Conservation (phyloP, 2,797 vertebrate genomes). For the Chiroxiphia lanceolata region DNA sequence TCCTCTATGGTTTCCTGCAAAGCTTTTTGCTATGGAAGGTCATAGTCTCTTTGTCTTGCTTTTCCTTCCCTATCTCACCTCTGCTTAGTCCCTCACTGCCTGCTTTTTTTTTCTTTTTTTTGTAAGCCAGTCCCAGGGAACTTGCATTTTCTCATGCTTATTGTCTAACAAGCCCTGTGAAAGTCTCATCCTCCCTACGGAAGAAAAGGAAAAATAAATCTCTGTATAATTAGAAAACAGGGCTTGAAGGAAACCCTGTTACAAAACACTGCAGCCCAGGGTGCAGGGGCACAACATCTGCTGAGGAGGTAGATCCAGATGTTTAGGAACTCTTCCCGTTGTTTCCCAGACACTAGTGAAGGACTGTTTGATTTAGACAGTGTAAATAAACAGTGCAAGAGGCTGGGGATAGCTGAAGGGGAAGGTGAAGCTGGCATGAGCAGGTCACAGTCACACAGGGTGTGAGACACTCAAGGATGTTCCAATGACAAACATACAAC, state of each 20-base stretch:
- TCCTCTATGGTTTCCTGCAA: not conserved
- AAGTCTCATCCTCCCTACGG: not conserved
- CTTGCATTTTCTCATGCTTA: constrained; percentile 13
- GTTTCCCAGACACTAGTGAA: not conserved
- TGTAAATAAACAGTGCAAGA: not conserved
- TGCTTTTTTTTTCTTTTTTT: not conserved
- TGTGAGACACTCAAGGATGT: not conserved
- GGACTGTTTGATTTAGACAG: not conserved
- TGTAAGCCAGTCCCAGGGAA: not conserved
- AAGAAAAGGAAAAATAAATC: not conserved
- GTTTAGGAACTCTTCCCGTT: not conserved
- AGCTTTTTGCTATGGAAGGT: constrained; percentile 35
- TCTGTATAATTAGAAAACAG: not conserved
- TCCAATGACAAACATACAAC: not conserved
- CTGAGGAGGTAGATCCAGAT: not conserved
- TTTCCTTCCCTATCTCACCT: constrained; percentile 15
- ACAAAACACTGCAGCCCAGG: not conserved
- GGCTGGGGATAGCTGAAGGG: not conserved
- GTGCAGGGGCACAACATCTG: not conserved
- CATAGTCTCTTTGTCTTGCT: constrained; percentile 26
- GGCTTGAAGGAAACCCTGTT: not conserved
- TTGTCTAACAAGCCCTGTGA: constrained; percentile 45
- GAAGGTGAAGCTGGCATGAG: not conserved
- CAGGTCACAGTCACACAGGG: not conserved
- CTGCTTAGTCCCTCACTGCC: not conserved